Evolutionary conservation across 30 jellyfish, hydroid and myxozoan species (phyloP).

Genomic region (Cassiopea andromeda): DNA sequence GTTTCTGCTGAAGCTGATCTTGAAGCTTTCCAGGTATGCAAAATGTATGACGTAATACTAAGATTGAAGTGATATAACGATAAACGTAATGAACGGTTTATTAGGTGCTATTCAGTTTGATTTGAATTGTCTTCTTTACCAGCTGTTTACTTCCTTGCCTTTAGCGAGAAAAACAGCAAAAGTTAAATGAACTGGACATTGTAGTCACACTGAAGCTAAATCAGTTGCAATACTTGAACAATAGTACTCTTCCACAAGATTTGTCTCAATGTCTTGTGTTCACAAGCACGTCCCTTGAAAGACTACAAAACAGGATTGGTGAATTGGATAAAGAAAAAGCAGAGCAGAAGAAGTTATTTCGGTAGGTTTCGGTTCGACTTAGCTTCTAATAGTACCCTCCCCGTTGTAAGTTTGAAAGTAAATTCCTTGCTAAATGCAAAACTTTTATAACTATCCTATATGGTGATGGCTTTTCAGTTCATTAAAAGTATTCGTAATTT

Average conservation of each 20-base stretch:
- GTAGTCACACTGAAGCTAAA: constrained; percentile 87
- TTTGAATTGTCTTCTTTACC: too few species aligned
- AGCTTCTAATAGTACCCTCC: too few species aligned
- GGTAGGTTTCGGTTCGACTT: constrained; percentile 29
- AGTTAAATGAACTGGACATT: constrained; percentile 89
- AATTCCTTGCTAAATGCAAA: too few species aligned
- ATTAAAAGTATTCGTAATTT: too few species aligned
- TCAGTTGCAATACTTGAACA: constrained; percentile 86
- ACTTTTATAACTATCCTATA: too few species aligned
- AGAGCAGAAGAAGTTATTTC: constrained; percentile 76
- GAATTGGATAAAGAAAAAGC: constrained; percentile 92
- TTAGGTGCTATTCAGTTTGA: too few species aligned
- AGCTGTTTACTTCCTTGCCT: too few species aligned
- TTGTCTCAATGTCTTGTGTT: constrained; percentile 81
- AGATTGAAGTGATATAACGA: too few species aligned
- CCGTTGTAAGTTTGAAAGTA: too few species aligned
- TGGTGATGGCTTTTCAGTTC: too few species aligned
- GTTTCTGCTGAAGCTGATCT: constrained; percentile 92
- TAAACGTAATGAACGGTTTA: too few species aligned
- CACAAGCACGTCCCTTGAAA: constrained; percentile 66
- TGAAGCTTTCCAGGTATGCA: constrained; percentile 95
- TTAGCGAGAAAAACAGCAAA: constrained; percentile 98
- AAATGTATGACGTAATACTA: too few species aligned
- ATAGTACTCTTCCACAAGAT: constrained; percentile 86
- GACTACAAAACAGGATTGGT: constrained; percentile 79